Base-by-base conservation (phyloP, 2,888 invertebrate genomes). In the Heliconius erato region DNA sequence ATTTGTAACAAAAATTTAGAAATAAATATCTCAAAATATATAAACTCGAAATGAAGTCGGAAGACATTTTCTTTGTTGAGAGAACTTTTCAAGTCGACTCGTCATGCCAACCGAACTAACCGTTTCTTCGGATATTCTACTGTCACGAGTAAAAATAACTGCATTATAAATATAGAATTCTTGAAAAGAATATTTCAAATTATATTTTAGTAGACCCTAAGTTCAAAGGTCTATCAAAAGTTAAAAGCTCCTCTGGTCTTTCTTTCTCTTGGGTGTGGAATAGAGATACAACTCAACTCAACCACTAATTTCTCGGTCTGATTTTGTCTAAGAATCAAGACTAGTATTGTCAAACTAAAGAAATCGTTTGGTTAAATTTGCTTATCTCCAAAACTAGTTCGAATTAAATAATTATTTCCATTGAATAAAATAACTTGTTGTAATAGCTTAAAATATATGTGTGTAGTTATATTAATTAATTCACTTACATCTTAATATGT, bases 11-110 rank as follows among this genome's bases (percentile, higher is more conserved):
- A 44, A 72, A 44, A 44, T 26, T 44, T 12, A n/a, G 7, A 71
- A 72, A n/a, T 71, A 71, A 71, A 44, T 26, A 72, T 44, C n/a
- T 72, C 16, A 72, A 72, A 72, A 72, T 72, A 72, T 44, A n/a
- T n/a, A n/a, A 44, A 72, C 71, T 72, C 26, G 44, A 14, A 44
- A 72, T 72, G 71, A 44, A 44, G 71, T 72, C 40, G 40, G 26
- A 40, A 44, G 71, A 71, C 71, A 71, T 40, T 71, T 72, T 9
- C 71, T 44, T 72, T 44, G 71, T 72, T 44, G 35, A 72, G 71
- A 35, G 35, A 44, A 44, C 71, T 72, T 72, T 32, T 14, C 71
- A 26, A 72, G 71, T 72, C 71, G 44, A 44, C 71, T 72, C 44
- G 40, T 71, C 71, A 71, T 71, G 71, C 71, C 71, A 72, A 72